Evolutionary conservation across 2,113 vertebrate genomes (phyloP), one percentile per base, ranked within the genome.

Genomic region (Rattus rattus): DNA sequence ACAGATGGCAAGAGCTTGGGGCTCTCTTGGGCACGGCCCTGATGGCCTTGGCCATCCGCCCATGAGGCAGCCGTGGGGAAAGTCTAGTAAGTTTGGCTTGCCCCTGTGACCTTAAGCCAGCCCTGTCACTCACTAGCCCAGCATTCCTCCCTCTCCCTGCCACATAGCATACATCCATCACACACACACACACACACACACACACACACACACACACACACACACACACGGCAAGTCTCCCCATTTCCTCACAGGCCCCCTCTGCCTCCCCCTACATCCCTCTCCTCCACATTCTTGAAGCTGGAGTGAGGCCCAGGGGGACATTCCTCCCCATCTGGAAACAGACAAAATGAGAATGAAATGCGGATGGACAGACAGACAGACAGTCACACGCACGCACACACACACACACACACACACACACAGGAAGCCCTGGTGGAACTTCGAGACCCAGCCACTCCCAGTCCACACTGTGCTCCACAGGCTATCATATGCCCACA

Each of bases 1-100:
- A 70, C 95, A 97, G 97, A 96, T 89, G 94, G 96, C 36, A 1
- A 49, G 87, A 95, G 83, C 81, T 79, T 5, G 17, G 33, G 39
- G 14, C 75, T 63, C 73, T 91, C 87, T 56, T 0, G 20, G 92
- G 88, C 7, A 39, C 30, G 89, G 63, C 80, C 49, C 1, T 1
- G 85, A 88, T 1, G 39, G 84, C 94, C 94, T 94, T n/a, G 5
- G 81, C 85, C 7, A 1, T 73, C 28, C 56, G 85, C 72, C 94
- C 1, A 1, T 28, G 52, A 56, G 36, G 39, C 43, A 36, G 72
- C 56, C 24, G 2, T 75, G n/a, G 52, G 20, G 7, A 54, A 49
- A 3, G 8, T 10, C 9, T 11, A 24, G 49, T 43, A 47, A 28
- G 4, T 4, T 52, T 86, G 47, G 39, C 79, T 54, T 26, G 16